These are phyloP conservation scores for Rhombomys opimus DNA, from an alignment of 2,113 vertebrate species.

Conservation along the genomic window DNA sequence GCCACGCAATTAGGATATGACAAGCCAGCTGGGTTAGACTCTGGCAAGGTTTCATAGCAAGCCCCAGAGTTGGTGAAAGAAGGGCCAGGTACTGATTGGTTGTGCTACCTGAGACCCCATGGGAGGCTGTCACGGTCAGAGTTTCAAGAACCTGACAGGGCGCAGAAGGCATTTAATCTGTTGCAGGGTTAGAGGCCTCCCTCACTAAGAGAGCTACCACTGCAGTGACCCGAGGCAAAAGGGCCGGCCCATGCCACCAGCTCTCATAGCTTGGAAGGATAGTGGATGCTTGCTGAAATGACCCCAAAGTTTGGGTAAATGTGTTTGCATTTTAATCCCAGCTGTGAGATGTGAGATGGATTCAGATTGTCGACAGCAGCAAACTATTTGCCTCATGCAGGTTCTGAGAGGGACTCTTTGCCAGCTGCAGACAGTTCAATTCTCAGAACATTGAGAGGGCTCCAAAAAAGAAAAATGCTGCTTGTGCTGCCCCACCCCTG, in stretches of 20 bases:
- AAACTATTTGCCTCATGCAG: too few species aligned
- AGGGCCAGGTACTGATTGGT: background rate
- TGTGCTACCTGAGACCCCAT: background rate
- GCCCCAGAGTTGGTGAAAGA: background rate
- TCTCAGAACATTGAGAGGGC: too few species aligned
- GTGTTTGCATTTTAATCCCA: too few species aligned
- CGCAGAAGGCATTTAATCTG: background rate
- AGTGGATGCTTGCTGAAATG: background rate
- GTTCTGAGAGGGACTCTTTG: too few species aligned
- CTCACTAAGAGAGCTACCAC: background rate
- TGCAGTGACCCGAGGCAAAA: background rate
- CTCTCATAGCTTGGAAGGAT: background rate
- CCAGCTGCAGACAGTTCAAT: too few species aligned
- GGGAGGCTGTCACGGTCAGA: too few species aligned
- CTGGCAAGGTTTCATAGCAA: background rate
- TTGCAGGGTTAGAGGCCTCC: background rate
- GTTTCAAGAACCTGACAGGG: background rate
- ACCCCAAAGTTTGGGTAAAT: background rate
- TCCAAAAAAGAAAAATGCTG: too few species aligned
- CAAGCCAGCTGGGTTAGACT: background rate
- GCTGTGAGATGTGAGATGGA: too few species aligned
- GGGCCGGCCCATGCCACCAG: background rate
- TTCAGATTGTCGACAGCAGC: too few species aligned
- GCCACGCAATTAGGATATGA: background rate
- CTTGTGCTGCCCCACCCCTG: too few species aligned